phyloP scores from a whole-genome alignment of 2,888 invertebrate species.

The Megastigmus dorsalis region DNA sequence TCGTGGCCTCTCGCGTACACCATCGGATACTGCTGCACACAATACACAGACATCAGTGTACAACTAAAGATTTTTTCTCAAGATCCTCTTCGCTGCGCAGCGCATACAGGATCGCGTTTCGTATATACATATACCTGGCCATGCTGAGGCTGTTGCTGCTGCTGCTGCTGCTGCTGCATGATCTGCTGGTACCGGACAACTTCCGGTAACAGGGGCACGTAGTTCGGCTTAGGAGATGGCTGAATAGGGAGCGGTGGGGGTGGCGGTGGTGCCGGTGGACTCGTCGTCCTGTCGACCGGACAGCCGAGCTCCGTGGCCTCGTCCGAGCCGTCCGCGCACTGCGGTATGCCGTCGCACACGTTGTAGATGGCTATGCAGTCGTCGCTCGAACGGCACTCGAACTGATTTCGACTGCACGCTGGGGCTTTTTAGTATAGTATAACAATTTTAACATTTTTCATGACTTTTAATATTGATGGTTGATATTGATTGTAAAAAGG shows the following conservation, averaged over 20 bases:
- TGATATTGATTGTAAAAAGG: too few species aligned
- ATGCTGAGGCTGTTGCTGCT: slow-evolving; percentile 51
- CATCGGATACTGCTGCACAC: slow-evolving; percentile 27
- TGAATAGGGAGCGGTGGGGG: slow-evolving; percentile 43
- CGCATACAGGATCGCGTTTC: background rate
- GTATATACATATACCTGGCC: slow-evolving; percentile 48
- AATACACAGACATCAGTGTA: background rate
- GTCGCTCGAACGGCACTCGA: slow-evolving; percentile 88
- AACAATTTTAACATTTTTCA: background rate
- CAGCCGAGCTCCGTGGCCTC: slow-evolving; percentile 90
- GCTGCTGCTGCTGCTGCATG: slow-evolving; percentile 58
- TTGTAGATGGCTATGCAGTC: slow-evolving; percentile 97
- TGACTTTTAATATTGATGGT: background rate
- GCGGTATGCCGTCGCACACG: slow-evolving; percentile 94
- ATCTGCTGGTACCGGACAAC: slow-evolving; percentile 66
- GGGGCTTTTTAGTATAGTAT: background rate
- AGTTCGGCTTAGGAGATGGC: slow-evolving; percentile 35
- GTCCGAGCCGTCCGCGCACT: slow-evolving; percentile 93
- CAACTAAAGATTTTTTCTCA: background rate
- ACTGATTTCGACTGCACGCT: slow-evolving; percentile 89
- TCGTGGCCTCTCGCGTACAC: slow-evolving; percentile 17
- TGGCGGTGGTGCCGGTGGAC: slow-evolving; percentile 58
- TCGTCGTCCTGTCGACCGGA: slow-evolving; percentile 76
- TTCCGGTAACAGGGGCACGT: slow-evolving; percentile 58
- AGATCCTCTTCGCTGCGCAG: background rate